phyloP scores from a whole-genome alignment of 1,140 invertebrate genomes.

The Nomia melanderi region DNA sequence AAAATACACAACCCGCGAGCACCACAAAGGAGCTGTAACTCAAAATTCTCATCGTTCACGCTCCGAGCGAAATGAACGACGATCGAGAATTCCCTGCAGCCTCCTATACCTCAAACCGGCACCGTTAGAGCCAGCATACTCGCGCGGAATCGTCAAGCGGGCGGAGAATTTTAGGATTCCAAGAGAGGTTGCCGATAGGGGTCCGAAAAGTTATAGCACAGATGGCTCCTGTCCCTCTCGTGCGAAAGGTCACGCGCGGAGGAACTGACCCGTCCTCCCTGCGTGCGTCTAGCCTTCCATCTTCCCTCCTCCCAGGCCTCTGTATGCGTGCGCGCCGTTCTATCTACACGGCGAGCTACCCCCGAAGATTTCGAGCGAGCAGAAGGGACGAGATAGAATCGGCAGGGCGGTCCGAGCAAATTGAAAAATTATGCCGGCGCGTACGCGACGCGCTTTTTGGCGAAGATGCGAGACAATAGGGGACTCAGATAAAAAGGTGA shows the following conservation, averaged over 20 bases:
- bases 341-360: conserved; percentile 34
- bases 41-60: no score
- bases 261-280: conserved; percentile 45
- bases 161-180: conserved; percentile 45
- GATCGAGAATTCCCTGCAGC: not conserved
- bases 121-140: not conserved
- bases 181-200: conserved; percentile 41
- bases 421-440: conserved; percentile 69
- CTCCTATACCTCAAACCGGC: not conserved
- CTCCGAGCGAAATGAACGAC: not conserved
- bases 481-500: conserved; percentile 63
- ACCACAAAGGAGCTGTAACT: no score
- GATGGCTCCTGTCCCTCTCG: conserved; percentile 60
- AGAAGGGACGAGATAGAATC: conserved; percentile 58
- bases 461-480: conserved; percentile 67
- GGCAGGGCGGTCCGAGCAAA: conserved; percentile 63
- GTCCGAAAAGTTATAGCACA: conserved; percentile 66
- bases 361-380: conserved; percentile 48
- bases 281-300: not conserved
- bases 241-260: conserved; percentile 64
- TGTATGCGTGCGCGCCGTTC: not conserved
- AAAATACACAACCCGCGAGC: no score
- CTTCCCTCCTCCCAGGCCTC: not conserved
- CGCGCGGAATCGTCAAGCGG: conserved; percentile 38
- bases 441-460: conserved; percentile 61